These are phyloP conservation scores for Rhopalosiphum maidis DNA, from an alignment of 1,140 invertebrate genomes.

Conservation along the genomic window DNA sequence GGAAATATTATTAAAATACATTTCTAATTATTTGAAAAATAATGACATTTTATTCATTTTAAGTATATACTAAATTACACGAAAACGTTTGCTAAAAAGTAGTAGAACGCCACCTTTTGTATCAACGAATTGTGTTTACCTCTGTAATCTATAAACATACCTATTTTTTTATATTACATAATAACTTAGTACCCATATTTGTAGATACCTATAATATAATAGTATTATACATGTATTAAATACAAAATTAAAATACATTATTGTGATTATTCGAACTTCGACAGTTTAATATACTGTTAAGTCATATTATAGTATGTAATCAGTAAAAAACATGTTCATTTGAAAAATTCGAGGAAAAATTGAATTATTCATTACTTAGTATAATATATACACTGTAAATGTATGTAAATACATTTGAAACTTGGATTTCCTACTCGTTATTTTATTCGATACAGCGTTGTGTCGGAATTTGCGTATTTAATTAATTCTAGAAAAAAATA, in stretches of 20 bases:
- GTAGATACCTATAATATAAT: no score
- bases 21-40: background rate
- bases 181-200: no score
- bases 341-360: background rate
- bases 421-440: background rate
- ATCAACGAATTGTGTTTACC: no score
- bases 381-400: no score
- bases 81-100: no score
- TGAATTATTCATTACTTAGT: background rate
- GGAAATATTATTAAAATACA: background rate
- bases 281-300: no score
- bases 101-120: no score
- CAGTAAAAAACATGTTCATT: background rate
- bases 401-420: background rate
- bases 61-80: no score
- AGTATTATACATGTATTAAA: background rate
- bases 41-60: background rate
- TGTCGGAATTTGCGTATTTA: background rate
- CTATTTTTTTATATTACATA: no score
- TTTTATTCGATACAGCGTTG: background rate
- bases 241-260: background rate
- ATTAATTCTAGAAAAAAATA: background rate
- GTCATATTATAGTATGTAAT: background rate
- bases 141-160: background rate
- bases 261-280: background rate